Evolutionary conservation across 2,113 vertebrate species (phyloP).

Genomic region (Hyaena hyaena): DNA sequence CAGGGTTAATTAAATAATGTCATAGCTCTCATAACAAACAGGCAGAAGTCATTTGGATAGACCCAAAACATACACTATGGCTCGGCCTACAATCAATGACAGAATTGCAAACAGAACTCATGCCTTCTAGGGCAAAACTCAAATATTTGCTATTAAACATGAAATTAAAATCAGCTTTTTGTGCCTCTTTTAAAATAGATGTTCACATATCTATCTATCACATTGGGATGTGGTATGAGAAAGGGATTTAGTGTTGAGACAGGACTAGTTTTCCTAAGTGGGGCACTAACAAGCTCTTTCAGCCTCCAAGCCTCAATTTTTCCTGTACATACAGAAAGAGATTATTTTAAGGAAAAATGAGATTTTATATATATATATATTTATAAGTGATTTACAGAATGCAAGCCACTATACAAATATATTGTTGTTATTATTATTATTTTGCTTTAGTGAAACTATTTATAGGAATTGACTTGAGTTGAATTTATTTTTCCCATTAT

Average conservation of each 20-base stretch:
- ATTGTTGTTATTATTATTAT: constrained; percentile 15
- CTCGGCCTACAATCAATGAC: constrained; percentile 62
- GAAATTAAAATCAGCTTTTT: constrained; percentile 63
- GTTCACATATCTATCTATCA: constrained; percentile 54
- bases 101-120: constrained; percentile 73
- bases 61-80: constrained; percentile 61
- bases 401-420: constrained; percentile 9
- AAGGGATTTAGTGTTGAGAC: not conserved
- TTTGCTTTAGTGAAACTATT: constrained; percentile 50
- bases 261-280: not conserved
- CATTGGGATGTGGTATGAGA: constrained; percentile 41
- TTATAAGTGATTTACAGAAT: constrained; percentile 2
- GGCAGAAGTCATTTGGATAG: constrained; percentile 57
- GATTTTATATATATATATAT: not conserved
- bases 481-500: constrained; percentile 43
- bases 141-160: constrained; percentile 74
- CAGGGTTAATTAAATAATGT: constrained; percentile 64
- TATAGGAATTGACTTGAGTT: constrained; percentile 17
- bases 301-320: not conserved
- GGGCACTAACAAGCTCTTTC: not conserved
- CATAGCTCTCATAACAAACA: constrained; percentile 52
- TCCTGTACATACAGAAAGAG: not conserved
- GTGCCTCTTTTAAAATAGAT: constrained; percentile 55
- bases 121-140: constrained; percentile 67
- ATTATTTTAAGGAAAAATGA: constrained; percentile 19